Base-by-base conservation (phyloP, 2,888 invertebrate species). In the Eupithecia exiguata region DNA sequence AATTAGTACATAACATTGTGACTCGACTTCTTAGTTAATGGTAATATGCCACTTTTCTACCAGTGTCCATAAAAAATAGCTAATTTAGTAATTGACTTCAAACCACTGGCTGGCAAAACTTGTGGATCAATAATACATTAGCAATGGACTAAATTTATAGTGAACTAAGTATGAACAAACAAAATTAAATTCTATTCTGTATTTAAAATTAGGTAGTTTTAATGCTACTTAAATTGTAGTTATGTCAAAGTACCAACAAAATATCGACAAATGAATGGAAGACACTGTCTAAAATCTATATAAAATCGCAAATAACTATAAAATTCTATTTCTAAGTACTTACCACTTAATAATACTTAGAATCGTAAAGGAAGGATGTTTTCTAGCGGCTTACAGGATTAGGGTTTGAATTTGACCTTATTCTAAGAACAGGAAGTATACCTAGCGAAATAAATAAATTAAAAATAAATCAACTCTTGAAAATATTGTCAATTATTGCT, bases 401-500 rank as follows among this genome's bases (percentile, higher is more conserved):
- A 38, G 14, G n/a, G 35, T 43, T 68, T 63, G 40, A 43, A 72
- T 46, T 40, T 69, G 43, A 74, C 65, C 14, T 73, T 58, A 68
- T 40, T 66, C 66, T 66, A 66, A 38, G 18, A 43, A 66, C 1
- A 21, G 38, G 14, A 38, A 43, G 14, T 21, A 58, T 53, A 21
- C 30, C 62, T 30, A 35, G 62, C 62, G 18, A 62, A 35, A 30
- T 30, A 30, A 25, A 75, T 65, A 74, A 76, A 78, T 73, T 81
- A 79, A 78, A 84, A 85, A n/a, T 46, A 68, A 38, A 46, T 16
- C 3, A 65, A 61, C 53, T 53, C 78, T 79, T 72, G 76, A 90
- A 88, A 87, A 92, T 92, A 92, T 92, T 92, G 92, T 92, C 92
- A 80, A 79, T 86, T 79, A 80, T 92, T 91, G 91, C 91, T 92